Evolutionary conservation across 2,888 invertebrate species (phyloP).

Genomic region (Mechanitis mazaeus): DNA sequence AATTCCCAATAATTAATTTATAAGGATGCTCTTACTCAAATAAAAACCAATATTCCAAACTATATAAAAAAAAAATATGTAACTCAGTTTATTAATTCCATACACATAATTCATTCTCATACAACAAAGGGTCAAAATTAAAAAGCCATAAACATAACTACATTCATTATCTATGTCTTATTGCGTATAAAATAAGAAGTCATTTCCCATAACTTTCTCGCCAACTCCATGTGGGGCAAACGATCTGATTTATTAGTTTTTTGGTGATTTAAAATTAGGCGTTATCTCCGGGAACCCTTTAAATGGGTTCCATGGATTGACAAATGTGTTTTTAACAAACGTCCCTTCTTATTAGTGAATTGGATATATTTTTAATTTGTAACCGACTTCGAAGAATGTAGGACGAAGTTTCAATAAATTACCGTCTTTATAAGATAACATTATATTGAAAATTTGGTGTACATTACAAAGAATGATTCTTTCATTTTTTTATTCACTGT

Average conservation of each 20-base stretch:
- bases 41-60: background rate
- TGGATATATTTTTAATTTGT: constrained; percentile 21
- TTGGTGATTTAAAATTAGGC: constrained; percentile 62
- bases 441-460: background rate
- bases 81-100: constrained; percentile 1
- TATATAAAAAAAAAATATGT: background rate
- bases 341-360: constrained; percentile 32
- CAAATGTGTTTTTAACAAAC: constrained; percentile 60
- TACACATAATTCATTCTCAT: background rate
- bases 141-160: constrained; percentile 1
- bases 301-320: constrained; percentile 48
- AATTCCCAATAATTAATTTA: too few relatives aligned
- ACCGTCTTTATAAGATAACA: background rate
- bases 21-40: too few relatives aligned
- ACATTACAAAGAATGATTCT: background rate
- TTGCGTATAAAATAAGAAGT: background rate
- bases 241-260: constrained; percentile 58
- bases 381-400: constrained; percentile 7
- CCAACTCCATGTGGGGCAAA: constrained; percentile 41
- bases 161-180: background rate
- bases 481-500: constrained; percentile 11
- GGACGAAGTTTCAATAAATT: background rate
- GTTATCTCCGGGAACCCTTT: constrained; percentile 49
- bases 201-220: background rate
- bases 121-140: constrained; percentile 1